A percentile compares a stretch with the other conserved stretches of the same genome.
Conservation (phyloP, 2,888 invertebrate genomes). For the Drosophila prostipennis region DNA sequence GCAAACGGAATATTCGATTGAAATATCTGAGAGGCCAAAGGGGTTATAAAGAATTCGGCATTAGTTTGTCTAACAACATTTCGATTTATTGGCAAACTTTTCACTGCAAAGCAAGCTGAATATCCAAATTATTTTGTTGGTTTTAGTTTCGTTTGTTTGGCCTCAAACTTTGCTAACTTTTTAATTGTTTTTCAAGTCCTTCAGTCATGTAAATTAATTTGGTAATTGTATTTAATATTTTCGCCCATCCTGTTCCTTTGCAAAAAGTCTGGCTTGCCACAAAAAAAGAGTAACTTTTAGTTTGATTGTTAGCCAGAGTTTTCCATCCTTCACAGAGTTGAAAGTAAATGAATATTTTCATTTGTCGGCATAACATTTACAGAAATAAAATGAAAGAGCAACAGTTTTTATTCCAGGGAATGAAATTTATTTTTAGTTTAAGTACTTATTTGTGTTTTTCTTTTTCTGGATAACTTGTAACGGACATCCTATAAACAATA, state of each 20-base stretch:
- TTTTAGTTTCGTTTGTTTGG: constrained; percentile 8
- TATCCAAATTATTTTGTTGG: neutral
- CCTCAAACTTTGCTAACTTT: constrained; percentile 30
- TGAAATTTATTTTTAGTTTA: neutral
- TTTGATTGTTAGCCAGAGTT: constrained; percentile 32
- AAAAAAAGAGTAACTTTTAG: constrained; percentile 34
- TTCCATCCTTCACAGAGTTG: constrained; percentile 14
- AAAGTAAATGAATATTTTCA: constrained; percentile 20
- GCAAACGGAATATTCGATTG: constrained; percentile 34
- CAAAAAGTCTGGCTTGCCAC: constrained; percentile 7
- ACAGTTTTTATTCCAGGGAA: neutral
- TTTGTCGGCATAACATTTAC: constrained; percentile 10
- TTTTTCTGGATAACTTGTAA: neutral
- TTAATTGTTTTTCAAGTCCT: constrained; percentile 32
- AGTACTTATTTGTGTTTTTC: constrained; percentile 4
- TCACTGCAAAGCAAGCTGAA: neutral
- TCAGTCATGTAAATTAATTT: constrained; percentile 35
- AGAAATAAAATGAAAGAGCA: neutral
- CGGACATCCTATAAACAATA: no score
- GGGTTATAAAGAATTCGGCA: constrained; percentile 6
- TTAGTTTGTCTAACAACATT: constrained; percentile 27
- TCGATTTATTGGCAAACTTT: constrained; percentile 43
- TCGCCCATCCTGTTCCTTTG: neutral
- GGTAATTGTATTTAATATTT: constrained; percentile 45
- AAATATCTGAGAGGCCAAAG: constrained; percentile 14